Base-by-base conservation (phyloP, 2,888 invertebrate genomes). In the Thymelicus lineola region DNA sequence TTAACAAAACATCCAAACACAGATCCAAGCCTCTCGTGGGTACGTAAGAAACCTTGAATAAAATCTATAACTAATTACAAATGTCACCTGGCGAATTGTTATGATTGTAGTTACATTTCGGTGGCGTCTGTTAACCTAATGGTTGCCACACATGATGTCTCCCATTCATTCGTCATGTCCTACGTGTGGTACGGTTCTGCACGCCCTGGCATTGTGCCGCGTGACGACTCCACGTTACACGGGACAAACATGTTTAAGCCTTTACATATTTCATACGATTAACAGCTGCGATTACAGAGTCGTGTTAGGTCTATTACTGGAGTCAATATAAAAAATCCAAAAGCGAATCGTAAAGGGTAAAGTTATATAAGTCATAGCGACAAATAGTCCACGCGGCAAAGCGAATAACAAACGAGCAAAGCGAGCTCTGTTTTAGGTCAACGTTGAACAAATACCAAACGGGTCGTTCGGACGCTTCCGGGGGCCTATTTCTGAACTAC, bases 401-500 rank as follows among this genome's bases (percentile, higher is more conserved):
- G 88, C 89, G 86, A 91, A 91, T 91, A 93, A 89, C 89, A 92
- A 90, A 92, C 89, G 90, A 91, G 91, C 91, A 92, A 91, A 91
- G 88, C 91, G 84, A 90, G 84, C 88, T 84, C 93, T 93, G 92
- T 93, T 93, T 93, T 93, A 93, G 93, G 93, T 93, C 93, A 93
- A 93, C 93, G 90, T 87, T 89, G 91, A 93, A 92, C 92, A 93
- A 93, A 93, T 93, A 93, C 93, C 93, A 93, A 93, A 93, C 93
- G 89, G 91, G 92, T 91, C 91, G 93, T 87, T 88, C 87, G 89
- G 87, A 85, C 90, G 91, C 91, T 93, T 93, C 93, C 93, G 93
- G 87, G 89, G 87, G 89, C 85, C 79, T 93, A 93, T 93, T 93
- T 93, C 86, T 93, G 91, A 88, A 87, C 89, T 87, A 88, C 89